Conservation (phyloP, 2,113 vertebrate species). For the Galbula dea region DNA sequence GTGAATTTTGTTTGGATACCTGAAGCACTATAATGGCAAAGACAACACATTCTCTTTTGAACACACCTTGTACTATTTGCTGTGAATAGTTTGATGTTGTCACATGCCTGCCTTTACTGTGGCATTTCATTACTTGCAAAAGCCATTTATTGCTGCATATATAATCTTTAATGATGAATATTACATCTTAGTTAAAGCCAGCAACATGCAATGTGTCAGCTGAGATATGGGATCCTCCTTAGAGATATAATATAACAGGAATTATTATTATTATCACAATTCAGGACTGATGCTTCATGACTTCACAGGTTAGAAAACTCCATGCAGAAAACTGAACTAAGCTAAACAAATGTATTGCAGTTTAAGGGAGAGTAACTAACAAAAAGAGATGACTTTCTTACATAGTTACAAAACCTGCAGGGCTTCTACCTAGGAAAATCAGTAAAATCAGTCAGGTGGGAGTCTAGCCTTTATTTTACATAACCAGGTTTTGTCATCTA, state of each 20-base stretch:
- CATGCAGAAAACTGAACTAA: neutral
- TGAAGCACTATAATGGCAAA: neutral
- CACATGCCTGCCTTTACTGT: neutral
- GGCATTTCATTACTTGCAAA: constrained; percentile 8
- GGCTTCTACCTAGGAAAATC: neutral
- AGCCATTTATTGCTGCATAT: neutral
- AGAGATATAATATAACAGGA: no score
- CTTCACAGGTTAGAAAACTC: neutral
- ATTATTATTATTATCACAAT: no score
- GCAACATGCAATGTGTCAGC: neutral
- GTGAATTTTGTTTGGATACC: neutral
- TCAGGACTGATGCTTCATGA: no score
- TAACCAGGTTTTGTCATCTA: neutral
- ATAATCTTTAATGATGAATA: neutral
- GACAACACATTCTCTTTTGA: neutral
- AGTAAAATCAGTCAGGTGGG: neutral
- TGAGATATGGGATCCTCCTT: neutral
- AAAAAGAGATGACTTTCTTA: neutral
- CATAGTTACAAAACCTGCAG: neutral
- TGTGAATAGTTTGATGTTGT: neutral
- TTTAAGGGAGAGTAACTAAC: neutral
- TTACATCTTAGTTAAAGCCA: neutral
- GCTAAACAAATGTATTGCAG: neutral
- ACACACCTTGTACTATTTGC: neutral
- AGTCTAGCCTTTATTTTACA: constrained; percentile 20